Percentiles rank a stretch among this genome's conserved stretches.
Conservation (phyloP, 2,888 invertebrate species). For the Nysson spinosus region DNA sequence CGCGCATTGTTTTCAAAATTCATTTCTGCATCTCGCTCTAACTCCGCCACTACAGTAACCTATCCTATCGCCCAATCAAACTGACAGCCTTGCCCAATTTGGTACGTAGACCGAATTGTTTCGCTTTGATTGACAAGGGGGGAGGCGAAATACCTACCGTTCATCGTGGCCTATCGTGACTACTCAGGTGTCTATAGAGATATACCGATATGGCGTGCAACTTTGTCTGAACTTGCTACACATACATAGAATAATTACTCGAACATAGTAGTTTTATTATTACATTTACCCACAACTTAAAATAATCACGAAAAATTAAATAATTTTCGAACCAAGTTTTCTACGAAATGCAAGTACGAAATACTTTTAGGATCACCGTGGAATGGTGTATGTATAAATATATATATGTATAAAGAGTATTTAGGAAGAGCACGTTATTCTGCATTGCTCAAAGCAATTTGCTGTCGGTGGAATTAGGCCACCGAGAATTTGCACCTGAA, state of each 20-base stretch:
- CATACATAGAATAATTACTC: no score
- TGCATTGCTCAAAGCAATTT: constrained; percentile 23
- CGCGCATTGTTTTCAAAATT: constrained; percentile 33
- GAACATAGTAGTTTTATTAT: no score
- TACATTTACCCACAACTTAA: no score
- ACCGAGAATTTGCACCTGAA: constrained; percentile 50
- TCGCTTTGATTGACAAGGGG: constrained; percentile 53
- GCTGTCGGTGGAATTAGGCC: constrained; percentile 36
- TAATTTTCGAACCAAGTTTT: no score
- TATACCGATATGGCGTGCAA: neutral
- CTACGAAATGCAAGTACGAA: no score
- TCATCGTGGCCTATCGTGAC: constrained; percentile 17
- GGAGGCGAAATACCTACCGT: constrained; percentile 8
- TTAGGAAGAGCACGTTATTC: neutral
- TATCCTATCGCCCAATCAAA: constrained; percentile 41
- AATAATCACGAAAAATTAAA: no score
- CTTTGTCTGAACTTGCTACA: no score
- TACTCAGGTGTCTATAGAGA: constrained; percentile 12
- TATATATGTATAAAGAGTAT: constrained; percentile 12
- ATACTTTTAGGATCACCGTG: no score
- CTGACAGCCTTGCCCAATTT: constrained; percentile 40
- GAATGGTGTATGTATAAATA: no score
- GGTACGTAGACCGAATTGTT: constrained; percentile 45
- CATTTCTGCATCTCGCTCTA: constrained; percentile 32
- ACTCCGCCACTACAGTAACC: no score